Evolutionary conservation across 2,888 invertebrate species (phyloP), one percentile per base, ranked within the genome.

Genomic region (Dexiosoma caninum): DNA sequence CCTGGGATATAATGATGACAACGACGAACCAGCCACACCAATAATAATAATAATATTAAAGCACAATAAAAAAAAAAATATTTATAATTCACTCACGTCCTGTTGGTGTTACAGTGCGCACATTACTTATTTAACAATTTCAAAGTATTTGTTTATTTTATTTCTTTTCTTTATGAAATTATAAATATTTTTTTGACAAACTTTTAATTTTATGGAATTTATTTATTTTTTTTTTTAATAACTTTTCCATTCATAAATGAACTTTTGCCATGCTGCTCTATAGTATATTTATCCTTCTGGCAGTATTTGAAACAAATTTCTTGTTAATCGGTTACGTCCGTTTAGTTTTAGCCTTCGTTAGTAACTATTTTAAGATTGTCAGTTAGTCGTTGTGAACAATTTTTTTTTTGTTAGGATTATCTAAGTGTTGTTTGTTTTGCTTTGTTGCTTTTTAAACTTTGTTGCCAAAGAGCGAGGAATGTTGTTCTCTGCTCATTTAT

Each of bases 301-400:
- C n/a, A 14, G 5, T 21, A 42, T 10, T 27, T 35, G 9, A 66
- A n/a, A 32, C 42, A 35, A 19, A 27, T 35, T 10, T 30, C 21
- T 21, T 19, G 7, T 9, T 14, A 44, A 4, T 51, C 37, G 40
- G 67, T 49, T 64, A 82, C 88, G 87, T 89, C 89, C 86, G 84
- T 84, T 86, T 86, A 83, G 85, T 83, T 84, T 84, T 85, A 87
- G 86, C 84, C 85, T 86, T 87, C 86, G 86, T 86, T 88, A 86
- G 85, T 85, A 86, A 89, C 89, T 89, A 85, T 84, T 85, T 83
- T 78, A 74, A 85, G 85, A 75, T 51, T 62, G 49, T 46, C 49
- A 44, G 51, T 64, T 69, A 51, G 55, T 59, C 49, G 62, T 44
- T 69, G 51, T 51, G 10, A n/a, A n/a, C 19, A 62, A 30, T 30